phyloP scores from a whole-genome alignment of 2,888 invertebrate genomes.

The Cosmopolites sordidus region DNA sequence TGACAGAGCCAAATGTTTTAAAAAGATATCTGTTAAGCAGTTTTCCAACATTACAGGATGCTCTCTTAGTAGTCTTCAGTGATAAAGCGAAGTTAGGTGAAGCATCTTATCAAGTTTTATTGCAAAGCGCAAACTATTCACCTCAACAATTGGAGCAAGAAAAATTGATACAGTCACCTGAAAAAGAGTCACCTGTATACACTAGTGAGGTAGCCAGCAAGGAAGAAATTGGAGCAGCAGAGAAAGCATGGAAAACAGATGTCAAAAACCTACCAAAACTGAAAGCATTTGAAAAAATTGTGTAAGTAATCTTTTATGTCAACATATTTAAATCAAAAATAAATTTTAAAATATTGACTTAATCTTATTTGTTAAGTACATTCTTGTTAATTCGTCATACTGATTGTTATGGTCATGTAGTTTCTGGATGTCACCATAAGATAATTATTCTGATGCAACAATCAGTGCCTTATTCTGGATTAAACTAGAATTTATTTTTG shows the following conservation, averaged over 20 bases:
- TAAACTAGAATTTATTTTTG: too few relatives aligned
- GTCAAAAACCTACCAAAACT: slow-evolving; percentile 45
- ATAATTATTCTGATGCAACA: too few relatives aligned
- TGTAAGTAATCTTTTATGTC: slow-evolving; percentile 34
- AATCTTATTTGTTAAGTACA: too few relatives aligned
- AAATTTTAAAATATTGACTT: too few relatives aligned
- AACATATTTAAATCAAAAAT: background rate
- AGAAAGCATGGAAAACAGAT: slow-evolving; percentile 56
- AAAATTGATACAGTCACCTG: slow-evolving; percentile 12
- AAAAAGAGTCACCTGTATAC: slow-evolving; percentile 45
- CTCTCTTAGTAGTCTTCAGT: slow-evolving; percentile 39
- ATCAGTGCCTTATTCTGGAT: too few relatives aligned
- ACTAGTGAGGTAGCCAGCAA: slow-evolving; percentile 51
- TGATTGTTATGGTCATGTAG: too few relatives aligned
- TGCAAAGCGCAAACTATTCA: slow-evolving; percentile 40
- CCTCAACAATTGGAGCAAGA: slow-evolving; percentile 15
- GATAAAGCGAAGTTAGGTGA: slow-evolving; percentile 33
- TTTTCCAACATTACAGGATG: slow-evolving; percentile 35
- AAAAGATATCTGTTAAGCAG: background rate
- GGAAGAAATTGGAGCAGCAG: slow-evolving; percentile 60
- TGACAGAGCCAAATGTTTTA: slow-evolving; percentile 5
- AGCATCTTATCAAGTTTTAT: slow-evolving; percentile 40
- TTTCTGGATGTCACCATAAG: too few relatives aligned
- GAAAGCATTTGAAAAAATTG: slow-evolving; percentile 44
- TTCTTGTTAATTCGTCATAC: too few relatives aligned